Conservation (phyloP, 2,888 invertebrate genomes). For the Steinernema carpocapsae region DNA sequence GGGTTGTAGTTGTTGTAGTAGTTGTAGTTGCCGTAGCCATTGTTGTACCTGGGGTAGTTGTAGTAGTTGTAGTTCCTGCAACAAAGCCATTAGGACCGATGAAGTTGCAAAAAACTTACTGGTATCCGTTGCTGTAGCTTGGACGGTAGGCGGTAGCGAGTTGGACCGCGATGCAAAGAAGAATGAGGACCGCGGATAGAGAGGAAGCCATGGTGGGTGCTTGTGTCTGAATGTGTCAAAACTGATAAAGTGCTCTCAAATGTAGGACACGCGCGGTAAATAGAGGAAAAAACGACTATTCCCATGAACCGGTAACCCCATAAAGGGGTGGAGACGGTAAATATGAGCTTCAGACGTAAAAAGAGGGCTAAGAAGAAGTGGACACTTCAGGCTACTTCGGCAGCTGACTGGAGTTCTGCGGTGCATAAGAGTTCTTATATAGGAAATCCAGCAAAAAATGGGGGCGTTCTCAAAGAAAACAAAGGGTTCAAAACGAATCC, state of each 20-base stretch:
- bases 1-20: constrained; percentile 31
- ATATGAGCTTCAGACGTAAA: neutral
- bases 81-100: too few relatives aligned
- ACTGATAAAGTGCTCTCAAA: neutral
- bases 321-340: neutral
- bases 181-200: neutral
- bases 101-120: neutral
- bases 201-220: constrained; percentile 11
- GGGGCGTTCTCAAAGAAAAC: constrained; percentile 31
- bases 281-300: constrained; percentile 1
- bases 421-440: constrained; percentile 7
- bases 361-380: neutral
- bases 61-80: constrained; percentile 7
- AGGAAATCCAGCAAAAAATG: constrained; percentile 27
- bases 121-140: constrained; percentile 12
- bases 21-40: constrained; percentile 30
- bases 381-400: neutral
- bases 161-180: neutral
- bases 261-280: constrained; percentile 25
- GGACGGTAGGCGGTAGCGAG: constrained; percentile 11
- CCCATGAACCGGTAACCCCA: neutral
- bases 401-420: neutral
- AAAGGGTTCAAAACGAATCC: constrained; percentile 35
- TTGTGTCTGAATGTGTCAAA: constrained; percentile 1
- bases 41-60: constrained; percentile 14